A percentile compares a stretch with the other conserved stretches of the same genome.
Evolutionary conservation across 1,140 invertebrate species (phyloP).

Genomic region (Drosophila nigrodunni): DNA sequence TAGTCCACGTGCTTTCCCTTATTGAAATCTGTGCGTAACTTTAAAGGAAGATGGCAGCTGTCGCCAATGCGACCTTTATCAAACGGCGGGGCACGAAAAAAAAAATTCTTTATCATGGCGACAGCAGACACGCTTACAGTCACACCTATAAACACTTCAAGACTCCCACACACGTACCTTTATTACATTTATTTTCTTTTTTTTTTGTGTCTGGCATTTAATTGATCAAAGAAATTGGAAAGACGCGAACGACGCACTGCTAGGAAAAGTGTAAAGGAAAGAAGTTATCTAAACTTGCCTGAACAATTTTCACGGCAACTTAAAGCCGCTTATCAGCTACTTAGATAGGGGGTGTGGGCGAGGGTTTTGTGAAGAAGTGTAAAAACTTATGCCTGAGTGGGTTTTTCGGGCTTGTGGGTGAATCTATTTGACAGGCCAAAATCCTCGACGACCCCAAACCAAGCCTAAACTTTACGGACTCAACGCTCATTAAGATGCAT

Average conservation of each 20-base stretch:
- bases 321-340: constrained; percentile 71
- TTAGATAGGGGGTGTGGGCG: neutral
- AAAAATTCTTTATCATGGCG: constrained; percentile 67
- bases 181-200: neutral
- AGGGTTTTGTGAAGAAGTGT: neutral
- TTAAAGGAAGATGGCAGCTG: constrained; percentile 67
- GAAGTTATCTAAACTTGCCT: constrained; percentile 66
- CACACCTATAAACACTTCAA: neutral
- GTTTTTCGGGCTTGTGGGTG: constrained; percentile 11
- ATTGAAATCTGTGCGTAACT: constrained; percentile 49
- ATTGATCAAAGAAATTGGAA: constrained; percentile 67
- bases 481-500: constrained; percentile 51
- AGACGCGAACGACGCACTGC: constrained; percentile 8
- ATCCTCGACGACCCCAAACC: constrained; percentile 4
- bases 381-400: constrained; percentile 47
- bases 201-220: constrained; percentile 36
- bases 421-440: constrained; percentile 11
- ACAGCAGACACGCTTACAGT: constrained; percentile 21
- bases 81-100: constrained; percentile 25
- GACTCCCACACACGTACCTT: neutral
- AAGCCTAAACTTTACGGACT: constrained; percentile 29
- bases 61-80: constrained; percentile 70
- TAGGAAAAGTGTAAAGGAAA: neutral
- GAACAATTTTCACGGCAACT: constrained; percentile 77
- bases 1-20: constrained; percentile 5